A percentile compares a stretch with the other conserved stretches of the same genome.
These are phyloP conservation scores for Gasterosteus aculeatus DNA, from an alignment of 2,113 vertebrate genomes.

Conservation along the genomic window DNA sequence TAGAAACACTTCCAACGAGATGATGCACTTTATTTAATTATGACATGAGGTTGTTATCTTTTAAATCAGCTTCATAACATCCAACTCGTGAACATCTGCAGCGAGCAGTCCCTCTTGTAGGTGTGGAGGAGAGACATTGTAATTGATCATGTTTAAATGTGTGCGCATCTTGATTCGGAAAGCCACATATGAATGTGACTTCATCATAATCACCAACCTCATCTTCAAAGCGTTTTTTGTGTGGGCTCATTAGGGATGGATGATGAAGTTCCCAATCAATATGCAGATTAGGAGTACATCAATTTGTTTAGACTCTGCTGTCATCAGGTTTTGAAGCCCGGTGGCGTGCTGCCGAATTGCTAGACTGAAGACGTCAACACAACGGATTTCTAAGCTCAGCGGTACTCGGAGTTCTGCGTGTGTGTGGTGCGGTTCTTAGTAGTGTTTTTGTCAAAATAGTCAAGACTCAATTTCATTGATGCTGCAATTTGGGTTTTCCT, in stretches of 20 bases:
- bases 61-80: conserved; percentile 38
- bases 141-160: conserved; percentile 65
- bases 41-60: conserved; percentile 9
- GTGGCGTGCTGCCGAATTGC: conserved; percentile 37
- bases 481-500: not conserved
- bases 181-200: conserved; percentile 60
- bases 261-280: conserved; percentile 83
- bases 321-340: conserved; percentile 31
- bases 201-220: conserved; percentile 77
- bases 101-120: conserved; percentile 34
- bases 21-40: conserved; percentile 1
- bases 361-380: conserved; percentile 51
- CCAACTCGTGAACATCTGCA: conserved; percentile 53
- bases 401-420: not conserved
- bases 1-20: not conserved
- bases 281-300: conserved; percentile 78
- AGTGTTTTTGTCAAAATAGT: not conserved
- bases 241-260: conserved; percentile 73
- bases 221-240: conserved; percentile 58
- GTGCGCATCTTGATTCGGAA: conserved; percentile 60
- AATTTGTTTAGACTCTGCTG: conserved; percentile 70
- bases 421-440: not conserved
- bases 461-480: not conserved
- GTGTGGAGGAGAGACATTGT: conserved; percentile 49
- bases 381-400: conserved; percentile 18